Conservation (phyloP, 35 echinoderm and acorn worm genomes). For the Amphiura filiformis region DNA sequence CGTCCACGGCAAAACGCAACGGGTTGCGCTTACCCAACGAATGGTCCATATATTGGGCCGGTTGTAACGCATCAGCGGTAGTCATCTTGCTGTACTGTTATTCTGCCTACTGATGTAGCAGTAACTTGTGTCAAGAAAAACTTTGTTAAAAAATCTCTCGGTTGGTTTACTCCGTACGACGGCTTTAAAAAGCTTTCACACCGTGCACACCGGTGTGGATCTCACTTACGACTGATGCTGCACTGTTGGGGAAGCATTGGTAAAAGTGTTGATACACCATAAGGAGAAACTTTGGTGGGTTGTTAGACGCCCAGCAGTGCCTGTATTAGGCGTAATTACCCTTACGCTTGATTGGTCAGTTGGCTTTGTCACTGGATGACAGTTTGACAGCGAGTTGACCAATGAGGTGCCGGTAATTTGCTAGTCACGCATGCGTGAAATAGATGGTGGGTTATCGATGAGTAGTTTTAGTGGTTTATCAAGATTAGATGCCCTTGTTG, state of each 20-base stretch:
- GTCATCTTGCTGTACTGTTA: background rate
- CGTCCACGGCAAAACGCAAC: conserved; percentile 59
- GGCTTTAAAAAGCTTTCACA: background rate
- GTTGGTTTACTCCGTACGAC: background rate
- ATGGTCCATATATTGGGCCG: conserved; percentile 63
- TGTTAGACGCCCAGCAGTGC: conserved; percentile 37
- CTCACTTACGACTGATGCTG: background rate
- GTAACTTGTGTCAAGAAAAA: background rate
- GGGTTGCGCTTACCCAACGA: conserved; percentile 51
- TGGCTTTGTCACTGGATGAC: conserved; percentile 55
- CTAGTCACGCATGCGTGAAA: conserved; percentile 68
- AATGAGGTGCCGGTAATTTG: conserved; percentile 77
- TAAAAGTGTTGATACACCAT: conserved; percentile 38
- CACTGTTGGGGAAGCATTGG: conserved; percentile 4
- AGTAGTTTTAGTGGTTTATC: background rate
- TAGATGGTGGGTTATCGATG: background rate
- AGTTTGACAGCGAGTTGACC: conserved; percentile 61
- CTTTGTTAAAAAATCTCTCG: background rate
- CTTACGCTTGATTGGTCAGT: conserved; percentile 74
- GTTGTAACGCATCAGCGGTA: conserved; percentile 59
- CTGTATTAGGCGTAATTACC: conserved; percentile 80
- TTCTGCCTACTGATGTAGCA: background rate
- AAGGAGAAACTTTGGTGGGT: conserved; percentile 19
- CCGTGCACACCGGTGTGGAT: background rate
- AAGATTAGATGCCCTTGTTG: background rate